phyloP scores from a whole-genome alignment of 1,140 invertebrate genomes.

The Cepaea nemoralis region DNA sequence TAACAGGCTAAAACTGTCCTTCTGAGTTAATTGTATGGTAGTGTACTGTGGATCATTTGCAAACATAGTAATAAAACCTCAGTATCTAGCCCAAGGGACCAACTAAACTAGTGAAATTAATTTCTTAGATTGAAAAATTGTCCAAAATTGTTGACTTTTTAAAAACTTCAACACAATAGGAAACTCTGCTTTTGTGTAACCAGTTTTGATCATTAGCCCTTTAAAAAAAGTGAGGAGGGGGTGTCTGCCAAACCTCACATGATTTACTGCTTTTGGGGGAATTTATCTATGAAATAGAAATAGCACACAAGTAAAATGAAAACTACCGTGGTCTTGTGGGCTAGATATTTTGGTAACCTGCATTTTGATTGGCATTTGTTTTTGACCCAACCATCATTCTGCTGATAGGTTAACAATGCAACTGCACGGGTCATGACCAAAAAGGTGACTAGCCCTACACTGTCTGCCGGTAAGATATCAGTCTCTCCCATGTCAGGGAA shows the following conservation, averaged over 20 bases:
- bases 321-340: background rate
- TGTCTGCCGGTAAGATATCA: constrained; percentile 88
- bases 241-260: too few species aligned
- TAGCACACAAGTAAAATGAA: background rate
- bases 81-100: constrained; percentile 21
- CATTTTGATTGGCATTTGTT: constrained; percentile 43
- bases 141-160: too few species aligned
- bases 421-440: constrained; percentile 97
- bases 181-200: too few species aligned
- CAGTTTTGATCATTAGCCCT: too few species aligned
- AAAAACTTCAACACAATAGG: too few species aligned
- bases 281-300: background rate
- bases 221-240: too few species aligned
- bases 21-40: background rate
- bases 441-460: constrained; percentile 85
- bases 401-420: constrained; percentile 92
- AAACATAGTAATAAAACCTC: constrained; percentile 6
- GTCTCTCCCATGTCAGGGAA: background rate
- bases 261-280: too few species aligned
- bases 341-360: constrained; percentile 11
- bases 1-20: constrained; percentile 35
- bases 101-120: too few species aligned
- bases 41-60: background rate
- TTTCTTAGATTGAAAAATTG: too few species aligned
- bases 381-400: constrained; percentile 43